Conservation (phyloP, 2,113 vertebrate genomes). For the Procavia capensis region DNA sequence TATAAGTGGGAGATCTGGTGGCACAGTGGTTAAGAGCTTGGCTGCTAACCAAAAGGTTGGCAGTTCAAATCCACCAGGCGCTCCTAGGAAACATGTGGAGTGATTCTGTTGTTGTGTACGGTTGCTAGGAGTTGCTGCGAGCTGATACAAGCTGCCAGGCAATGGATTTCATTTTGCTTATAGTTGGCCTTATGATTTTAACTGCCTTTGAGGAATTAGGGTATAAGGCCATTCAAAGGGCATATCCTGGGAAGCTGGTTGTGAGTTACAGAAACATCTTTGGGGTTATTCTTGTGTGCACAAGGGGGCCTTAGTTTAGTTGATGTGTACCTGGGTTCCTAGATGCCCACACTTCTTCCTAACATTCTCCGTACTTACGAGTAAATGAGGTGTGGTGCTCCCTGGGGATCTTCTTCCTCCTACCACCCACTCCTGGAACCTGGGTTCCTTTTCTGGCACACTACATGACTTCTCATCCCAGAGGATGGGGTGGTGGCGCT, state of each 20-base stretch:
- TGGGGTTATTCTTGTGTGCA: neutral
- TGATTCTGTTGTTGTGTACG: too few species aligned
- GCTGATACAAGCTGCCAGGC: too few species aligned
- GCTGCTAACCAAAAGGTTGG: too few species aligned
- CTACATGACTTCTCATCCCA: neutral
- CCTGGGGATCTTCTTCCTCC: neutral
- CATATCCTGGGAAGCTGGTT: neutral
- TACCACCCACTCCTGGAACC: neutral
- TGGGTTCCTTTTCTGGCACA: neutral
- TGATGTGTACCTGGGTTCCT: neutral
- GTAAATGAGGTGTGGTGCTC: neutral
- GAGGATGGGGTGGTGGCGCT: neutral
- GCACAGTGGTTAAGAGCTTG: too few species aligned
- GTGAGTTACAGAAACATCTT: neutral
- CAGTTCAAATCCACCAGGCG: too few species aligned
- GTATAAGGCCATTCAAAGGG: neutral
- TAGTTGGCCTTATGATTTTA: too few species aligned
- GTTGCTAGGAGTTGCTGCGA: too few species aligned
- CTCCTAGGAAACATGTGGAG: too few species aligned
- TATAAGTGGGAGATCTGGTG: too few species aligned
- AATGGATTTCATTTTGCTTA: too few species aligned
- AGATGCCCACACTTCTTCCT: neutral
- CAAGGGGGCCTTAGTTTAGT: neutral
- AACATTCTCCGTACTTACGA: neutral
- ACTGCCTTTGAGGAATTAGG: neutral